Conservation (phyloP, 2,113 vertebrate species). For the Peucedramus taeniatus region DNA sequence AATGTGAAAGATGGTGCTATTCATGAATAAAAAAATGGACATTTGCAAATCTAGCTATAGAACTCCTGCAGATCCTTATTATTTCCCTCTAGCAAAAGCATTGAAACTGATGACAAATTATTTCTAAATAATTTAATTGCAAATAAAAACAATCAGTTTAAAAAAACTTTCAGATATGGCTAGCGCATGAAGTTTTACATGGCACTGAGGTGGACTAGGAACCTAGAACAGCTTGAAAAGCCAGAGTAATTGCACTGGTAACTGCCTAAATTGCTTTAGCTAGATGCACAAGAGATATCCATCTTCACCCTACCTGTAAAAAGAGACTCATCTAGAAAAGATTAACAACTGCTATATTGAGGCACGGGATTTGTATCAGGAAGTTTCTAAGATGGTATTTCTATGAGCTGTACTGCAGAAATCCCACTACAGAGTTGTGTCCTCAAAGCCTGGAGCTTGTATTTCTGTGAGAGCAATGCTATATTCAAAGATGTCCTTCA, state of each 20-base stretch:
- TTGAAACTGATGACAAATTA: not conserved
- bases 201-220: not conserved
- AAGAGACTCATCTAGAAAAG: not conserved
- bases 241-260: not conserved
- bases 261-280: not conserved
- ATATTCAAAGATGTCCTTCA: not conserved
- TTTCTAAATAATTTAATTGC: not conserved
- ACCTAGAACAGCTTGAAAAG: not conserved
- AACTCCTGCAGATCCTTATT: not conserved
- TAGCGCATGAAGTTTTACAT: not conserved
- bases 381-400: not conserved
- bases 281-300: not conserved
- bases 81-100: not conserved
- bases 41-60: not conserved
- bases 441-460: not conserved
- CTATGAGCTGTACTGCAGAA: not conserved
- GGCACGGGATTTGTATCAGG: fast-evolving
- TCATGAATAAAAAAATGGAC: not conserved
- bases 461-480: not conserved
- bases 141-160: not conserved
- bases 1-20: not conserved
- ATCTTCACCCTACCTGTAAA: not conserved
- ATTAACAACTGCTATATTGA: not conserved
- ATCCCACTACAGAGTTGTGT: not conserved
- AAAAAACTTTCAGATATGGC: not conserved